A percentile compares a stretch with the other conserved stretches of the same genome.
These are phyloP conservation scores for Malthinus flaveolus DNA, from an alignment of 2,888 invertebrate genomes.

Conservation along the genomic window DNA sequence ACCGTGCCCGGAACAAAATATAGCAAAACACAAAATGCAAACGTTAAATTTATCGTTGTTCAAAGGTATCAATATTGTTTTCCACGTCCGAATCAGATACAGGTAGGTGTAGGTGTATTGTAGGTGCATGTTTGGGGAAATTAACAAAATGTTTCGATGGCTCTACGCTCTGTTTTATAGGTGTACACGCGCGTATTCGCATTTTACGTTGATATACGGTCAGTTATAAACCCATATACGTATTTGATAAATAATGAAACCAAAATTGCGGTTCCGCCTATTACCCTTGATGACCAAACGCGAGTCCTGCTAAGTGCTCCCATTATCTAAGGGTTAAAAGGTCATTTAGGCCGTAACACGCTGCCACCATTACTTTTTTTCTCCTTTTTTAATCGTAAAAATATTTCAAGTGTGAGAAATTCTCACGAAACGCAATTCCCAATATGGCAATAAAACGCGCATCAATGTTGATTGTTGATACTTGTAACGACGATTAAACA, in stretches of 20 bases:
- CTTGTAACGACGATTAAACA: constrained; percentile 32
- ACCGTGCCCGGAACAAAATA: constrained; percentile 37
- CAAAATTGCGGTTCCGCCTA: constrained; percentile 28
- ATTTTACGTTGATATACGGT: constrained; percentile 24
- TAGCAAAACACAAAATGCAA: constrained; percentile 25
- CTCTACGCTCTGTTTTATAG: constrained; percentile 22
- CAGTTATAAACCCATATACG: constrained; percentile 24
- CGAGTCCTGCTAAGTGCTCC: constrained; percentile 36
- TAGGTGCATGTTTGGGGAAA: constrained; percentile 36
- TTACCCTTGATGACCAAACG: constrained; percentile 29
- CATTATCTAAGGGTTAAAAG: constrained; percentile 34
- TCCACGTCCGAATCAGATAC: constrained; percentile 34
- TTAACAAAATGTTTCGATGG: constrained; percentile 38
- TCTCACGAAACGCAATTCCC: constrained; percentile 17
- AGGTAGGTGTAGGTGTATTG: constrained; percentile 33
- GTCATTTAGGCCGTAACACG: constrained; percentile 31
- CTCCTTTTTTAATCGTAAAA: not conserved
- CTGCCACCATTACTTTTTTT: not conserved
- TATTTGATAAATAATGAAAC: constrained; percentile 22
- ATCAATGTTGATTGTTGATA: constrained; percentile 32
- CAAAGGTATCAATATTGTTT: constrained; percentile 34
- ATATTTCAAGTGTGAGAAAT: not conserved
- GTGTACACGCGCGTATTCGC: constrained; percentile 15
- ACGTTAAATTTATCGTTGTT: constrained; percentile 20
- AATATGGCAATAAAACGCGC: constrained; percentile 26